Percentiles rank a stretch among this genome's conserved stretches.
phyloP scores from a whole-genome alignment of 2,797 vertebrate genomes.

The Morus bassanus region DNA sequence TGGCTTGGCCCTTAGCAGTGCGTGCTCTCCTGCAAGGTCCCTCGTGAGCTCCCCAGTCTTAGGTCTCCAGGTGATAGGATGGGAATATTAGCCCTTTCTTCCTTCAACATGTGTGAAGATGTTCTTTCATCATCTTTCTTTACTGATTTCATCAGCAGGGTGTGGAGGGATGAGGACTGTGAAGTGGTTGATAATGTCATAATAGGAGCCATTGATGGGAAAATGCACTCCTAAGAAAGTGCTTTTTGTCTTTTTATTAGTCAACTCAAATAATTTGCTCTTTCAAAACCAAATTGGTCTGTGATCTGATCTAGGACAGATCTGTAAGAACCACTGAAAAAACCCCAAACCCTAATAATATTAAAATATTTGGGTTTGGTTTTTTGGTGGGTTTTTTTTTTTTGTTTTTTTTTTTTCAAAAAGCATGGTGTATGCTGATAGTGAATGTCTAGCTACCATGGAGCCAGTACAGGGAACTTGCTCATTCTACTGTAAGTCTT shows the following conservation, averaged over 20 bases:
- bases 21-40: not conserved
- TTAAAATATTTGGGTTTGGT: not conserved
- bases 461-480: not conserved
- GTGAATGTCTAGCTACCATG: not conserved
- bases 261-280: not conserved
- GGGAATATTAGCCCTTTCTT: not conserved
- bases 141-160: not conserved
- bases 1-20: not conserved
- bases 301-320: not conserved
- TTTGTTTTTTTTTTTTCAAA: too few species aligned
- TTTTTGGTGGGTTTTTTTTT: not conserved
- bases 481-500: rapidly evolving
- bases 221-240: not conserved
- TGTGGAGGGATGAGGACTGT: not conserved
- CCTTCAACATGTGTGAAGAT: not conserved
- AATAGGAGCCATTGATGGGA: not conserved
- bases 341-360: not conserved
- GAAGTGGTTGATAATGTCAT: not conserved
- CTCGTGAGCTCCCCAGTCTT: not conserved
- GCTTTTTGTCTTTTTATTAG: not conserved
- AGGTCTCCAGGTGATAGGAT: not conserved
- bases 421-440: not conserved
- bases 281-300: not conserved
- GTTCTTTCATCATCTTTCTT: too few species aligned
- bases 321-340: not conserved